Evolutionary conservation across 1,140 invertebrate species (phyloP).

Genomic region (Brachionus koreanus): DNA sequence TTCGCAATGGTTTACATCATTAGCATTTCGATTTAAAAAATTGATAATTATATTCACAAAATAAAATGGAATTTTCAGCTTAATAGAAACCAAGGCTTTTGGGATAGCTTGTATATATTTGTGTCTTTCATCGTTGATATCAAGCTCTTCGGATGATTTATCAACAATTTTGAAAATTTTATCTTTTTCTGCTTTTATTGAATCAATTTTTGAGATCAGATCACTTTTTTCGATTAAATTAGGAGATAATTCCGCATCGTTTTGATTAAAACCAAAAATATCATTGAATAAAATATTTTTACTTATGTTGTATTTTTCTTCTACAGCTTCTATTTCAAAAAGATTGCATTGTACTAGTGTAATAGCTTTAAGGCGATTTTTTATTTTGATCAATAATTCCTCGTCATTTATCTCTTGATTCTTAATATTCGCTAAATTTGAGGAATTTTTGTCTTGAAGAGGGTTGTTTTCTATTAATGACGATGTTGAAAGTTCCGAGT

Average conservation of each 20-base stretch:
- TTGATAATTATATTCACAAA: background rate
- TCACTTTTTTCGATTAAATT: background rate
- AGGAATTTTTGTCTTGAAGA: background rate
- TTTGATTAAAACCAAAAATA: conserved; percentile 32
- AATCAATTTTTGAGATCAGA: background rate
- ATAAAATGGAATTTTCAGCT: background rate
- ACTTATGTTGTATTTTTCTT: background rate
- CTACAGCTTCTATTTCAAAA: background rate
- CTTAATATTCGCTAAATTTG: background rate
- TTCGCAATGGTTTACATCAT: background rate
- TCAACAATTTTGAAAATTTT: background rate
- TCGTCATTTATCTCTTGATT: background rate
- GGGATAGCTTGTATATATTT: background rate
- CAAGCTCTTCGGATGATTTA: background rate
- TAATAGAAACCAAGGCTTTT: background rate
- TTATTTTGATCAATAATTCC: background rate
- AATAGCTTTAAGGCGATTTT: background rate
- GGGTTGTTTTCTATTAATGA: background rate
- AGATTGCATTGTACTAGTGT: background rate
- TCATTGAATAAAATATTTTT: background rate
- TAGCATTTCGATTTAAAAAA: background rate
- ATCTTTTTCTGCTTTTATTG: background rate
- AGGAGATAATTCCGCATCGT: background rate
- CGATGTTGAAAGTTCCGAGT: background rate
- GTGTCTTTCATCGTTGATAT: background rate